These are phyloP conservation scores for Corydoras sp. DNA, from an alignment of 2,113 vertebrate species.

Conservation along the genomic window DNA sequence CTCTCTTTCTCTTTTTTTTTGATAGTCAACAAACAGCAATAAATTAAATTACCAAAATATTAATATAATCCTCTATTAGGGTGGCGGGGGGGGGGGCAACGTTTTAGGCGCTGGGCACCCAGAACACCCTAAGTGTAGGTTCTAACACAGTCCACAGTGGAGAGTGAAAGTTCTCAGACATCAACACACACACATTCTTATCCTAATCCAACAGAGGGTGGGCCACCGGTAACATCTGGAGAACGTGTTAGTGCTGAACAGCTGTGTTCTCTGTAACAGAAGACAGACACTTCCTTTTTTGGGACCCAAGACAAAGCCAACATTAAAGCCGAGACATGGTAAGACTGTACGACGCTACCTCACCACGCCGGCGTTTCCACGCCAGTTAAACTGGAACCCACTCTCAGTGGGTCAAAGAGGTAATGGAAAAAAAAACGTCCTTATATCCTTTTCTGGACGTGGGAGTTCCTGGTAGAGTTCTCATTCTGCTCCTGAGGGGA, in stretches of 20 bases:
- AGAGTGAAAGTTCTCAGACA: neutral
- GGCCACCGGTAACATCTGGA: constrained; percentile 47
- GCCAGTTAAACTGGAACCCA: neutral
- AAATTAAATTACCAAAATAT: too few species aligned
- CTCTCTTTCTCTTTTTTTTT: too few species aligned
- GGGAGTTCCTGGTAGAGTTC: too few species aligned
- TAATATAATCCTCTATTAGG: too few species aligned
- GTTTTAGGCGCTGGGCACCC: too few species aligned
- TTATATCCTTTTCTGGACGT: too few species aligned
- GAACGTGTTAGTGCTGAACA: constrained; percentile 49
- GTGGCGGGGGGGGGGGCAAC: too few species aligned
- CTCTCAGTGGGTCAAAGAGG: neutral
- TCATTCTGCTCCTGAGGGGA: too few species aligned
- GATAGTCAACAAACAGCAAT: too few species aligned
- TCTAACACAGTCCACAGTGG: neutral
- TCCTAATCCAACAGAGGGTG: constrained; percentile 9
- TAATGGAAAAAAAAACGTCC: neutral
- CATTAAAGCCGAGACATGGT: constrained; percentile 23
- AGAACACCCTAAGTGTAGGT: too few species aligned
- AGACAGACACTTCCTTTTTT: constrained; percentile 13
- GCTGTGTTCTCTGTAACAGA: constrained; percentile 37
- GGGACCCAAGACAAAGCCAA: constrained; percentile 7
- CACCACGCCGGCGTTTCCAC: neutral
- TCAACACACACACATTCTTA: constrained; percentile 19
- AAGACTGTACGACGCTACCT: neutral